These are phyloP conservation scores for Nezara viridula DNA, from an alignment of 2,888 invertebrate species.

Conservation along the genomic window DNA sequence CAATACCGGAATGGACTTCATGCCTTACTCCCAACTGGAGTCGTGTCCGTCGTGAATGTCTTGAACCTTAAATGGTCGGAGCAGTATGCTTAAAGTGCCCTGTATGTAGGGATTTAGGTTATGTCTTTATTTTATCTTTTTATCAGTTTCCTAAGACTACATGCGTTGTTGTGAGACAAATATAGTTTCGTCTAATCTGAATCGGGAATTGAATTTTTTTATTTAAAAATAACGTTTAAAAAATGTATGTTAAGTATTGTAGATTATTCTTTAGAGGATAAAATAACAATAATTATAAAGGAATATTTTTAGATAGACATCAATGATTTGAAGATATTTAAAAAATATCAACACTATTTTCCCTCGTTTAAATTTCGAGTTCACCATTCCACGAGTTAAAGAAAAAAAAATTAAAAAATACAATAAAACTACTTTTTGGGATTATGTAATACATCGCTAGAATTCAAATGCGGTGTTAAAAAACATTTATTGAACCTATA, in stretches of 20 bases:
- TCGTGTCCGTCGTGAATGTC: constrained; percentile 19
- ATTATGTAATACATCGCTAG: neutral
- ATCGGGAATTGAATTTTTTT: too few species aligned
- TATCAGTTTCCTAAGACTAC: neutral
- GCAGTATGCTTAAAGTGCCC: neutral
- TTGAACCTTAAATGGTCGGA: neutral
- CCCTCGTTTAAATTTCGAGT: neutral
- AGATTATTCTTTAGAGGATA: too few species aligned
- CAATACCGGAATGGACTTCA: neutral
- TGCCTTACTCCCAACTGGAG: neutral
- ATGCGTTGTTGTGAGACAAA: neutral
- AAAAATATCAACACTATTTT: neutral
- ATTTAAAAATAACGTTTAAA: too few species aligned
- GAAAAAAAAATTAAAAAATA: neutral
- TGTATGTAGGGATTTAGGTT: neutral
- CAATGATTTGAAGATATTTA: neutral
- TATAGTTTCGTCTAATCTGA: too few species aligned
- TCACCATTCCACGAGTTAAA: neutral
- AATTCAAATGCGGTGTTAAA: neutral
- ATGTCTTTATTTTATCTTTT: neutral
- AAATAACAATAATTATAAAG: too few species aligned
- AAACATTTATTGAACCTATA: constrained; percentile 14
- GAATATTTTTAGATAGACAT: neutral
- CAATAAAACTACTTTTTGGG: neutral
- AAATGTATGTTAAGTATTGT: too few species aligned